phyloP scores from a whole-genome alignment of 2,888 invertebrate genomes.

The Lithophane leautieri region DNA sequence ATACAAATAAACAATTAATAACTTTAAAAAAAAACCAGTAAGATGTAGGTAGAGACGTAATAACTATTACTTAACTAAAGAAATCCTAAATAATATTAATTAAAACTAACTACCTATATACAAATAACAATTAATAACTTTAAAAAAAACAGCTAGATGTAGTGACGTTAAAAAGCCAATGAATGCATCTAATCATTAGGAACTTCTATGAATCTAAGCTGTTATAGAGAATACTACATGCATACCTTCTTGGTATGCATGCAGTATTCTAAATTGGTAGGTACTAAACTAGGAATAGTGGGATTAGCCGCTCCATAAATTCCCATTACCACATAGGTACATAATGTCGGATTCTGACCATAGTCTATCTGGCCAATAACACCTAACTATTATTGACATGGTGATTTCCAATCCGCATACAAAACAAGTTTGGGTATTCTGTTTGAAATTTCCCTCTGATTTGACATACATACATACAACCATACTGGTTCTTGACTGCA shows the following conservation, averaged over 20 bases:
- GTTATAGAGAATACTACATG: no score
- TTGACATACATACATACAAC: no score
- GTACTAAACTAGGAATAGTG: not conserved
- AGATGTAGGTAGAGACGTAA: no score
- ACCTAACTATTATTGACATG: not conserved
- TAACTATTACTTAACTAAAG: no score
- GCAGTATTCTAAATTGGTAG: not conserved
- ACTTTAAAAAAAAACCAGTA: no score
- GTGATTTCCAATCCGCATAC: not conserved
- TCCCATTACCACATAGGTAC: not conserved
- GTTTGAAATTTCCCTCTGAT: not conserved
- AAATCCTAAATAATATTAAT: no score
- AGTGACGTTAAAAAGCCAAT: not conserved
- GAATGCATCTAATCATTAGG: not conserved
- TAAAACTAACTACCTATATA: no score
- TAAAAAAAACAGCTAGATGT: not conserved
- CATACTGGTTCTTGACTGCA: not conserved
- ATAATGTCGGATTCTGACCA: no score
- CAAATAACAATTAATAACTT: no score
- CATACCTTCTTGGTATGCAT: not conserved
- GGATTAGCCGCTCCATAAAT: slow-evolving; percentile 25
- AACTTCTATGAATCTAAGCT: not conserved
- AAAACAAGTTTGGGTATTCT: not conserved
- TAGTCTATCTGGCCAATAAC: not conserved
- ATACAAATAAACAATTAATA: no score